Evolutionary conservation across 30 jellyfish, hydroid and myxozoan genomes (phyloP).

Genomic region (Aurelia coerulea): DNA sequence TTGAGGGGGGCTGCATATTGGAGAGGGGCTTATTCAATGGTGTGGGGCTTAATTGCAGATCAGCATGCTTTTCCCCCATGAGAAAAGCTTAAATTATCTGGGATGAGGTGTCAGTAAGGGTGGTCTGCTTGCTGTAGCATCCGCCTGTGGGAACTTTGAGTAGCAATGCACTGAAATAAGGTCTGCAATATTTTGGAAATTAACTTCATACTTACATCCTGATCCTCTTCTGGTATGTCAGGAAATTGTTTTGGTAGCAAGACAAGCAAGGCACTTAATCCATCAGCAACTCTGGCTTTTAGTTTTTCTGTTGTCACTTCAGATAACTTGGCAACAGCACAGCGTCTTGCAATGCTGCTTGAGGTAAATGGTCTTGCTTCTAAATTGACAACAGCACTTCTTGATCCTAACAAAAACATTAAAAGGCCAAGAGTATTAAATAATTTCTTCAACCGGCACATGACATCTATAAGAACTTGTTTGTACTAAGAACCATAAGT

Average conservation of each 20-base stretch:
- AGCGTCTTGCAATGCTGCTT: slow-evolving; percentile 80
- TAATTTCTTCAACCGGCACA: too few relatives aligned
- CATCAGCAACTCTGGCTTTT: slow-evolving; percentile 73
- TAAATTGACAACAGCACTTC: slow-evolving; percentile 92
- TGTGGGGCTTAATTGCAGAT: too few relatives aligned
- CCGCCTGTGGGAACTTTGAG: background rate
- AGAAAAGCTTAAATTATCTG: too few relatives aligned
- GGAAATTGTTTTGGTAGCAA: slow-evolving; percentile 75
- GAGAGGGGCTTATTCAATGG: too few relatives aligned
- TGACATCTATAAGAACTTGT: too few relatives aligned
- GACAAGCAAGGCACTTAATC: slow-evolving; percentile 88
- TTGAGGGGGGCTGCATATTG: too few relatives aligned
- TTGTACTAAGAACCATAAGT: too few relatives aligned
- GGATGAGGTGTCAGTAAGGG: too few relatives aligned
- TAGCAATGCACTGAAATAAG: background rate
- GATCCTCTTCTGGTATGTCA: slow-evolving; percentile 65
- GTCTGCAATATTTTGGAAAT: background rate
- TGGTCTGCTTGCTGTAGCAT: too few relatives aligned
- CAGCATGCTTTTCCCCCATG: too few relatives aligned
- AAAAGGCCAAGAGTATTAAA: background rate
- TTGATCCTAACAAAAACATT: slow-evolving; percentile 67
- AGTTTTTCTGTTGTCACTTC: slow-evolving; percentile 62
- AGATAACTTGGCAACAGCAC: slow-evolving; percentile 84
- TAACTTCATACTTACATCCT: slow-evolving; percentile 41
- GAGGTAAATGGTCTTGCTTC: slow-evolving; percentile 93